phyloP scores from a whole-genome alignment of 2,113 vertebrate genomes.

The Neolamprologus kungweensis region DNA sequence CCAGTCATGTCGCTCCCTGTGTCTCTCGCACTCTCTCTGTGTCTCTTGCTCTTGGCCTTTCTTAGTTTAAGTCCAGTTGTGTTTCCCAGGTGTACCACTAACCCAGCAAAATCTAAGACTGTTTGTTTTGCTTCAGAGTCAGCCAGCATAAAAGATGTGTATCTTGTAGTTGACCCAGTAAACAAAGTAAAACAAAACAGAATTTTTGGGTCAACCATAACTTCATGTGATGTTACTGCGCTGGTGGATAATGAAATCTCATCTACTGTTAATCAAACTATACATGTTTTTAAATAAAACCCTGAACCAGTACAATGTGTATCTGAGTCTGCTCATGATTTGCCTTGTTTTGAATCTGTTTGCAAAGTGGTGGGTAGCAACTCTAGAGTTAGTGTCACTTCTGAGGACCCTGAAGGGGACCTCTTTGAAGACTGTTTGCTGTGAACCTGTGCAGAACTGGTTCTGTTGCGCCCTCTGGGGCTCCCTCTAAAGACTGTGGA shows the following conservation, averaged over 20 bases:
- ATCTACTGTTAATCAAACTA: background rate
- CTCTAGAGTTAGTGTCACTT: background rate
- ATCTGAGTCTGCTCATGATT: background rate
- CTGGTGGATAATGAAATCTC: background rate
- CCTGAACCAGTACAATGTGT: background rate
- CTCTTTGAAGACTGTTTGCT: background rate
- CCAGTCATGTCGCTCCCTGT: background rate
- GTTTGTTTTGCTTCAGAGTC: background rate
- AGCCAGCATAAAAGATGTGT: background rate
- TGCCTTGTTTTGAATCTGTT: background rate
- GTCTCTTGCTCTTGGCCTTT: background rate
- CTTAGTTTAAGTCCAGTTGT: background rate
- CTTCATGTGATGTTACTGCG: background rate
- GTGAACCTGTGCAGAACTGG: background rate
- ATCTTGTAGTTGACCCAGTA: background rate
- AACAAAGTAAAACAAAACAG: background rate
- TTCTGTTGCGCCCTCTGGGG: background rate
- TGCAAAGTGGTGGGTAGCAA: rapidly evolving
- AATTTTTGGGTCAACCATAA: background rate
- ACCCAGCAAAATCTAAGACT: background rate
- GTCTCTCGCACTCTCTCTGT: background rate
- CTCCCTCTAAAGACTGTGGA: background rate
- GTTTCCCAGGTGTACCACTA: background rate
- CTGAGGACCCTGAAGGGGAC: background rate
- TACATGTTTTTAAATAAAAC: background rate